Evolutionary conservation across 2,113 vertebrate genomes (phyloP).

Genomic region (Anas platyrhynchos): DNA sequence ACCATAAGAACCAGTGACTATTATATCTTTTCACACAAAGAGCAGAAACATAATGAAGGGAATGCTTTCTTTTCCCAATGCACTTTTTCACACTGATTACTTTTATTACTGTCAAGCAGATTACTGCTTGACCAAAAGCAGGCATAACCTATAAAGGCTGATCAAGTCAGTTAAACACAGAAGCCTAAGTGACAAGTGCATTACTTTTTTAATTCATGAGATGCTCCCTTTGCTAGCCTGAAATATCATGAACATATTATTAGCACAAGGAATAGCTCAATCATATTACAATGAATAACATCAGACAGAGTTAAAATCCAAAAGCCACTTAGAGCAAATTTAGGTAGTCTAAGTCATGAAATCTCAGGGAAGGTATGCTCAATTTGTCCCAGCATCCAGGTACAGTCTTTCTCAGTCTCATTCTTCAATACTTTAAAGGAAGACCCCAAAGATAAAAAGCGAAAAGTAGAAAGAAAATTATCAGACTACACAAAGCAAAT

Average conservation of each 20-base stretch:
- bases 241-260: neutral
- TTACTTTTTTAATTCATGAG: neutral
- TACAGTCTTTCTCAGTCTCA: neutral
- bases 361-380: neutral
- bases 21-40: neutral
- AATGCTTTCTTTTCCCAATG: neutral
- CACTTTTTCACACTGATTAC: neutral
- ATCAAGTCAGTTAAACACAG: neutral
- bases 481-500: neutral
- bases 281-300: neutral
- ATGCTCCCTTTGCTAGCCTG: neutral
- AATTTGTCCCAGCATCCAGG: neutral
- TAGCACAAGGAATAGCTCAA: neutral
- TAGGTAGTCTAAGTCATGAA: neutral
- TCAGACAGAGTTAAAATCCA: neutral
- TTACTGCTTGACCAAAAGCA: neutral
- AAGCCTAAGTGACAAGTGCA: neutral
- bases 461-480: neutral
- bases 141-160: neutral
- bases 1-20: neutral
- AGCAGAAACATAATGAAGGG: neutral
- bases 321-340: neutral
- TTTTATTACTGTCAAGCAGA: neutral
- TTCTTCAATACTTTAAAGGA: neutral
- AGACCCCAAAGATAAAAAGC: neutral